Conservation (phyloP, 2,888 invertebrate species). For the Alloplasta piceator region DNA sequence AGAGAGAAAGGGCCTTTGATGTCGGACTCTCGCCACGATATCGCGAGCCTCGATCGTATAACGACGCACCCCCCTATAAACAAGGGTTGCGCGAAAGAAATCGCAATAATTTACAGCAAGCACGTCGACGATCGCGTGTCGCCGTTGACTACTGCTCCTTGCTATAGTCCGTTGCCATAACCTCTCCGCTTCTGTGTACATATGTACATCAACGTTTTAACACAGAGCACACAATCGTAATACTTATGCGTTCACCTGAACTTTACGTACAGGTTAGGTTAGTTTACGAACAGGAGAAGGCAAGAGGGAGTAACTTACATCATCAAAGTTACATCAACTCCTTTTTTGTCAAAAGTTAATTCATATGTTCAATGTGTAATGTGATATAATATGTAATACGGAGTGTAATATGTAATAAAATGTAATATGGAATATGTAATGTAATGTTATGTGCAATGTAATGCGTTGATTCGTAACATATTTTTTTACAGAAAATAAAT, state of each 20-base stretch:
- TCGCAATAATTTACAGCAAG: constrained; percentile 80
- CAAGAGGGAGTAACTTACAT: no score
- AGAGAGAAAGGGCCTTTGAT: constrained; percentile 76
- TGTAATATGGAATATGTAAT: no score
- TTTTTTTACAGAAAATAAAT: no score
- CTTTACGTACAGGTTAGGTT: no score
- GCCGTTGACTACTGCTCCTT: constrained; percentile 67
- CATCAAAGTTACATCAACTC: no score
- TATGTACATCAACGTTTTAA: not conserved
- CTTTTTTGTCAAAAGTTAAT: no score
- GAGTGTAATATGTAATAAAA: no score
- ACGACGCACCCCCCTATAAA: constrained; percentile 80
- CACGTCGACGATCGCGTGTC: constrained; percentile 80
- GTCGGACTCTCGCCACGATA: constrained; percentile 73
- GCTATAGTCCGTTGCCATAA: constrained; percentile 43
- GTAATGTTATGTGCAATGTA: no score
- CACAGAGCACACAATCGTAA: constrained; percentile 18
- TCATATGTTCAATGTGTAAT: no score
- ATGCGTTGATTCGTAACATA: no score
- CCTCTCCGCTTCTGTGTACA: constrained; percentile 13
- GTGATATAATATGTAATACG: no score
- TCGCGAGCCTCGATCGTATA: constrained; percentile 76
- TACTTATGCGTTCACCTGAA: not conserved
- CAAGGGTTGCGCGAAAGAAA: constrained; percentile 81
- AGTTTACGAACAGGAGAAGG: no score